Conservation (phyloP, 2,888 invertebrate species). For the Tenodera sinensis region DNA sequence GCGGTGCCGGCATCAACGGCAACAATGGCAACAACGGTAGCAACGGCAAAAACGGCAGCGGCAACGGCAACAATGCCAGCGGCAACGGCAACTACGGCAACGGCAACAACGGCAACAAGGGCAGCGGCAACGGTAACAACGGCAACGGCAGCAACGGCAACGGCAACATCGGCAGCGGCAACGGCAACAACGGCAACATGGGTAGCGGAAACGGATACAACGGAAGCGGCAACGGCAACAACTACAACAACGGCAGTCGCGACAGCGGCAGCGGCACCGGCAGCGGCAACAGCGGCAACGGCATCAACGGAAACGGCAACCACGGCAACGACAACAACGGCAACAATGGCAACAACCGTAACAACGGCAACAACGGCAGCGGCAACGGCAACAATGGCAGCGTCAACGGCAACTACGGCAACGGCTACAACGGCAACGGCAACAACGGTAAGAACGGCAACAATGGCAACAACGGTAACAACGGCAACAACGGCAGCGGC, state of each 20-base stretch:
- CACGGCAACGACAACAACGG: not conserved
- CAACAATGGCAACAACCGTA: not conserved
- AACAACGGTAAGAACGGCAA: no score
- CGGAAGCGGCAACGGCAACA: not conserved
- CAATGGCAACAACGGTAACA: not conserved
- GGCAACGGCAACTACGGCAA: not conserved
- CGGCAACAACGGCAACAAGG: not conserved
- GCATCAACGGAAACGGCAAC: no score
- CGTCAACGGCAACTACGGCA: no score
- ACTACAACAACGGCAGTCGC: no score
- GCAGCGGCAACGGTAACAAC: not conserved
- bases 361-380: no score
- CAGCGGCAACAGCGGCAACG: not conserved
- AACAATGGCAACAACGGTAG: no score
- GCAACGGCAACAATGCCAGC: no score
- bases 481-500: not conserved
- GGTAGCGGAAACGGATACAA: no score
- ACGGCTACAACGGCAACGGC: no score
- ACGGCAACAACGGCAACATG: no score
- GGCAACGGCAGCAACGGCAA: not conserved
- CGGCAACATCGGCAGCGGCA: no score
- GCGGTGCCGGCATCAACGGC: not conserved
- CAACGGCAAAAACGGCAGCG: no score
- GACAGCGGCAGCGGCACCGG: not conserved
- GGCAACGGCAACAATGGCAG: not conserved